A percentile compares a stretch with the other conserved stretches of the same genome.
phyloP scores from a whole-genome alignment of 1,140 invertebrate genomes.

The Coelopa frigida region DNA sequence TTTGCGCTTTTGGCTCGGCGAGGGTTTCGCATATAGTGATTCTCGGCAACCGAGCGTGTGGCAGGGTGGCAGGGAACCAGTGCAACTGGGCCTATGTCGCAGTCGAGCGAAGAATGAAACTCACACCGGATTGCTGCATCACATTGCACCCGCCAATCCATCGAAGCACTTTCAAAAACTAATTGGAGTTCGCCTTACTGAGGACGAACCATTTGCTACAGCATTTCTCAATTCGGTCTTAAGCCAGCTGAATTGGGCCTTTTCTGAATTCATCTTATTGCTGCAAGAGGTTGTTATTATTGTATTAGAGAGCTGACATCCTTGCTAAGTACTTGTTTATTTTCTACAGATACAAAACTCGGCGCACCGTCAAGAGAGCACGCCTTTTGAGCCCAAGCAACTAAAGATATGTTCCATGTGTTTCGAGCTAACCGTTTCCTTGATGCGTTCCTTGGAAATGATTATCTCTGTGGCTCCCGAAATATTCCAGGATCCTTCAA shows the following conservation, averaged over 20 bases:
- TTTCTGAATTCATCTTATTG: slow-evolving; percentile 81
- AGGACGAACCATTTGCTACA: slow-evolving; percentile 47
- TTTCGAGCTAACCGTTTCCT: slow-evolving; percentile 63
- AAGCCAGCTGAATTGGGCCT: slow-evolving; percentile 81
- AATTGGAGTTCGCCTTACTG: slow-evolving; percentile 44
- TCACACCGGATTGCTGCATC: slow-evolving; percentile 41
- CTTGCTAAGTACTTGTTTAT: not conserved
- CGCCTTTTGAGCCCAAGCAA: slow-evolving; percentile 62
- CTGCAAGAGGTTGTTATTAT: slow-evolving; percentile 64
- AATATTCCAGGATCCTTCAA: slow-evolving; percentile 54
- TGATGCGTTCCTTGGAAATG: slow-evolving; percentile 76
- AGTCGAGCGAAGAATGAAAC: slow-evolving; percentile 42
- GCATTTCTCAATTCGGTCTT: slow-evolving; percentile 71
- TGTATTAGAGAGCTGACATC: not conserved
- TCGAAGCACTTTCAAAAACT: slow-evolving; percentile 38
- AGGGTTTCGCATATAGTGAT: slow-evolving; percentile 75
- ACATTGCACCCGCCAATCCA: slow-evolving; percentile 40
- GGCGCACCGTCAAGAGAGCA: slow-evolving; percentile 48
- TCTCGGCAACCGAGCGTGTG: slow-evolving; percentile 36
- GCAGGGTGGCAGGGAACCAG: slow-evolving; percentile 33
- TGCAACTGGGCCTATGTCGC: slow-evolving; percentile 32
- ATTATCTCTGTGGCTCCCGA: slow-evolving; percentile 57
- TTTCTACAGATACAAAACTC: slow-evolving; percentile 56
- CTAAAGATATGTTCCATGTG: slow-evolving; percentile 79
- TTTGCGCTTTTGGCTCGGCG: slow-evolving; percentile 76